Conservation (phyloP, 2,113 vertebrate genomes). For the Gnathonemus longibarbis region DNA sequence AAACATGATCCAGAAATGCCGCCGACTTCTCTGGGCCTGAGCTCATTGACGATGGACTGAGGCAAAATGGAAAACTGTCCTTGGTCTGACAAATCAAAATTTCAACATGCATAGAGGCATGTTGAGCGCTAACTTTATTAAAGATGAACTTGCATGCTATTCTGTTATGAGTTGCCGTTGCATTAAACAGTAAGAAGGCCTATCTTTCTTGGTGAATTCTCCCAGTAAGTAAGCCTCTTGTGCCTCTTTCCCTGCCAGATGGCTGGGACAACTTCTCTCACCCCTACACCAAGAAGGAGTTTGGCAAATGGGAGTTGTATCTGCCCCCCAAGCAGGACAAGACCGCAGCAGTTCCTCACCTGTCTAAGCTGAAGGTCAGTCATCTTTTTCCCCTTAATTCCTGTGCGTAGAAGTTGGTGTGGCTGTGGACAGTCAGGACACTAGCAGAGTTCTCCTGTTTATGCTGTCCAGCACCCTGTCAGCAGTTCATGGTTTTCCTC, state of each 20-base stretch:
- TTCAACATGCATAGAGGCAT: neutral
- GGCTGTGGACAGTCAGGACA: neutral
- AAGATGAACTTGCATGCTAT: neutral
- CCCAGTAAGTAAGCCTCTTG: neutral
- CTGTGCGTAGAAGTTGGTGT: neutral
- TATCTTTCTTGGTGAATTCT: neutral
- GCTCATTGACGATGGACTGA: neutral
- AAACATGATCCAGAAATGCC: neutral
- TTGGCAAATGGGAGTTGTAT: slow-evolving; percentile 65
- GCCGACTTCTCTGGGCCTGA: neutral
- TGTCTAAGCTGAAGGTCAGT: slow-evolving; percentile 61
- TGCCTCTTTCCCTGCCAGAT: slow-evolving; percentile 40
- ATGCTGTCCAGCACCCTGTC: neutral
- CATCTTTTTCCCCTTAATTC: neutral
- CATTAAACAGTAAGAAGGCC: neutral
- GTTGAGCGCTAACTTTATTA: neutral
- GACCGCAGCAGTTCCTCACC: slow-evolving; percentile 60
- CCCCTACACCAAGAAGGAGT: slow-evolving; percentile 55
- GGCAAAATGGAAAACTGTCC: neutral
- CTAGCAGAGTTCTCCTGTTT: neutral
- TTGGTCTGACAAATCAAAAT: neutral
- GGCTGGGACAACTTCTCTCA: slow-evolving; percentile 66
- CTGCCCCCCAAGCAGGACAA: slow-evolving; percentile 57
- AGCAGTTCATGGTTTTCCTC: neutral
- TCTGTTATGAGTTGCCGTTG: neutral